phyloP scores from a whole-genome alignment of 1,140 invertebrate species.

The Lycorma delicatula region DNA sequence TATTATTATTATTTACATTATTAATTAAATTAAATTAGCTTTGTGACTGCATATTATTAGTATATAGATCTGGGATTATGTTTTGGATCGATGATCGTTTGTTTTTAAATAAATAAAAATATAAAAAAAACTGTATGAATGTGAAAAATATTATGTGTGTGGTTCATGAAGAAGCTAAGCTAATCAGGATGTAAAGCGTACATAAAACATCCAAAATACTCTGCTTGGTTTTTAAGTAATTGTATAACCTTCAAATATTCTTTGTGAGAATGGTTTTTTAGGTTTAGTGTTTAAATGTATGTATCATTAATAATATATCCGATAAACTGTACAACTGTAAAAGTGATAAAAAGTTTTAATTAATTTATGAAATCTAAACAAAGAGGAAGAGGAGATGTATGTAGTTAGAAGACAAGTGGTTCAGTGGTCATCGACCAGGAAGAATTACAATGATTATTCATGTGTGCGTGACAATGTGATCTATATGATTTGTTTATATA shows the following conservation, averaged over 20 bases:
- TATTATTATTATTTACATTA: too few species aligned
- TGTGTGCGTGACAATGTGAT: too few species aligned
- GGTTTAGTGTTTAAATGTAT: conserved; percentile 26
- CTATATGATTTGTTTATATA: too few species aligned
- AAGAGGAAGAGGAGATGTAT: not conserved
- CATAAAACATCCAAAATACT: too few species aligned
- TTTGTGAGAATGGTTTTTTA: conserved; percentile 24
- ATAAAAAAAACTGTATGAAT: conserved; percentile 18
- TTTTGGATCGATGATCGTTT: conserved; percentile 14
- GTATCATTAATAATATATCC: conserved; percentile 25
- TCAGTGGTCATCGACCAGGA: too few species aligned
- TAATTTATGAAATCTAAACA: conserved; percentile 9
- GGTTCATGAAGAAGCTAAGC: too few species aligned
- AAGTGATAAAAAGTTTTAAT: conserved; percentile 13
- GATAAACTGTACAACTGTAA: conserved; percentile 15
- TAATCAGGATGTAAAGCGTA: too few species aligned
- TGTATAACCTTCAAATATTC: conserved; percentile 23
- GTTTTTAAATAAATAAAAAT: too few species aligned
- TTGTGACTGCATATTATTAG: conserved; percentile 9
- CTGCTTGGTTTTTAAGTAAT: conserved; percentile 9
- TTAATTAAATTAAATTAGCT: conserved; percentile 13
- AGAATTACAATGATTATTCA: too few species aligned
- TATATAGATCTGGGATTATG: conserved; percentile 13
- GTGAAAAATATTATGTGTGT: conserved; percentile 1
- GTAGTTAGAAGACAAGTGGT: too few species aligned